Base-by-base conservation (phyloP, 2,797 vertebrate species). In the Darevskia mixta region DNA sequence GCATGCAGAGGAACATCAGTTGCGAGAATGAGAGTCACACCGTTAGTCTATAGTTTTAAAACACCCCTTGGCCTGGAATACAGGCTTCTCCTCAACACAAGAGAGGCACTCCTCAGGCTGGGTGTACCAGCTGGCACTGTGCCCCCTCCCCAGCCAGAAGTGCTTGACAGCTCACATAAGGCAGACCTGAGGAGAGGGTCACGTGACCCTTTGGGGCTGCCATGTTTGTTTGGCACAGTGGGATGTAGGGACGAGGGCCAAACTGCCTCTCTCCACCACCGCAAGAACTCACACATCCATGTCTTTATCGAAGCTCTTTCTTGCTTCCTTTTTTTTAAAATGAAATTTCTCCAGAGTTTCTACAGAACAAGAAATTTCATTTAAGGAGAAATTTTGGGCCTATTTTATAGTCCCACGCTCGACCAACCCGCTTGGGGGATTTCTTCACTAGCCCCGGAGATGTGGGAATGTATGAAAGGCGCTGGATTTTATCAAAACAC, bases 1-100 rank as follows among this genome's bases (percentile, higher is more conserved):
- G 95, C 96, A 97, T 97, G 97, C 97, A 96, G 79, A 83, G 77
- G 66, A 91, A 93, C 32, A 79, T 93, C 79, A 86, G 90, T 2
- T 2, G 89, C 84, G 83, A 64, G 13, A n/a, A 85, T 88, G 89
- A 90, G 89, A 71, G 55, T 92, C 83, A 94, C 92, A 85, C 89
- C 88, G 91, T 55, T 77, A 89, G 91, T 79, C 86, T 41, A 83
- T 79, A 25, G 29, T 20, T 38, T 18, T 38, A 87, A 29, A 49
- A 9, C 18, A 17, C 27, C 75, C 67, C 72, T 7, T 0, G 0
- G 73, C 64, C 89, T 93, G 89, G 92, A 92, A 92, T 96, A 92
- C 76, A 94, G 89, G 83, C 89, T 61, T 72, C 84, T 83, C 91
- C n/a, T 49, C 35, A 77, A 27, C 49, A 10, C 0, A 80, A 0